Percentiles rank a stretch among this genome's conserved stretches.
phyloP scores from a whole-genome alignment of 2,888 invertebrate species.

The Cabera pusaria region DNA sequence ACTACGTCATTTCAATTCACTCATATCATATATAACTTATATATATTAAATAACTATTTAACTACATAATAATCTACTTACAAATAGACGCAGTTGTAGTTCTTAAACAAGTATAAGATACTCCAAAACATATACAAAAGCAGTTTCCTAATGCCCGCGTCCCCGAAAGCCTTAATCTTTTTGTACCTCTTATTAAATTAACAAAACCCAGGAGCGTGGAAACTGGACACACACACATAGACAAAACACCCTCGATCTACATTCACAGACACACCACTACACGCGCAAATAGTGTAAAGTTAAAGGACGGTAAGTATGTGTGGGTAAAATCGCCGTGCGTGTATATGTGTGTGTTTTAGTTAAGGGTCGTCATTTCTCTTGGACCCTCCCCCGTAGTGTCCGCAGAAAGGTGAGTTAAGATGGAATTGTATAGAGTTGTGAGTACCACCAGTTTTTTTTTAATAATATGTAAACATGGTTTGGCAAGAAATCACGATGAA shows the following conservation, averaged over 20 bases:
- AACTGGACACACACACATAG: constrained; percentile 76
- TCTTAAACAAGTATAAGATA: constrained; percentile 2
- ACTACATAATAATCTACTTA: no score
- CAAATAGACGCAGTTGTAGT: no score
- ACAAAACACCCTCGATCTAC: constrained; percentile 40
- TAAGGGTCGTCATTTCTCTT: constrained; percentile 84
- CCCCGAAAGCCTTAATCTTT: constrained; percentile 78
- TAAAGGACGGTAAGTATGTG: constrained; percentile 47
- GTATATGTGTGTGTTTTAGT: constrained; percentile 81
- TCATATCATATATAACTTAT: no score
- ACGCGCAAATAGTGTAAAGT: constrained; percentile 37
- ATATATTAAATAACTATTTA: no score
- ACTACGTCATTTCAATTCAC: no score
- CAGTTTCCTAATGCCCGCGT: constrained; percentile 74
- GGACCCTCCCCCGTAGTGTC: constrained; percentile 83
- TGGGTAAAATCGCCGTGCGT: constrained; percentile 63
- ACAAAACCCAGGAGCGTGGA: constrained; percentile 80
- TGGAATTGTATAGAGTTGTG: constrained; percentile 57
- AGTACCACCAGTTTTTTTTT: background rate
- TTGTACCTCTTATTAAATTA: constrained; percentile 84
- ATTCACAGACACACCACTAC: constrained; percentile 45
- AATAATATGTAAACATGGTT: no score
- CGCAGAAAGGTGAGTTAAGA: constrained; percentile 83
- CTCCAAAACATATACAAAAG: constrained; percentile 51
- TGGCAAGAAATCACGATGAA: no score